Evolutionary conservation across 92 coral and sea anemone species (phyloP).

Genomic region (Umimayanthus kanabou): DNA sequence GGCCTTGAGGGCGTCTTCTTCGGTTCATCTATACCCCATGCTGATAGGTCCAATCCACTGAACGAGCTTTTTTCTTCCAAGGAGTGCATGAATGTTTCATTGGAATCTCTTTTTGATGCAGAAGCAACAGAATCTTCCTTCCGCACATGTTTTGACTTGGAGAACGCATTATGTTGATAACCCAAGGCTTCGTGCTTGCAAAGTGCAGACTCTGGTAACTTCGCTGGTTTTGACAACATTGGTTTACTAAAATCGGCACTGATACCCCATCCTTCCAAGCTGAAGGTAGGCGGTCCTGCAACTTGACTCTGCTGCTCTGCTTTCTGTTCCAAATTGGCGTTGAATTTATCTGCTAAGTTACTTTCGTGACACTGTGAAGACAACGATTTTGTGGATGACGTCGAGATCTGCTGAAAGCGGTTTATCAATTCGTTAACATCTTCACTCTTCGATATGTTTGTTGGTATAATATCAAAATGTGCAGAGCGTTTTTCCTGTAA

Average conservation of each 20-base stretch:
- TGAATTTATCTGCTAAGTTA: background rate
- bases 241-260: constrained; percentile 12
- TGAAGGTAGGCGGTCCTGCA: constrained; percentile 18
- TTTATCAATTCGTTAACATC: constrained; percentile 9
- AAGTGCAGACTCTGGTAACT: background rate
- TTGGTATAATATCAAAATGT: background rate
- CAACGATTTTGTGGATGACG: background rate
- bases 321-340: background rate
- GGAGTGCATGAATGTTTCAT: background rate
- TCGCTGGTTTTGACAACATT: background rate
- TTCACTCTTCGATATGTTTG: background rate
- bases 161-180: background rate
- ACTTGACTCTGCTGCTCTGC: background rate
- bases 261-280: constrained; percentile 26
- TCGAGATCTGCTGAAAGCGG: background rate
- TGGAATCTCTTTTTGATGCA: background rate
- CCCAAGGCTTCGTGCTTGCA: background rate
- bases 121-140: background rate
- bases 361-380: background rate
- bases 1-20: background rate
- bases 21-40: constrained; percentile 18
- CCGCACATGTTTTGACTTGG: background rate
- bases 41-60: constrained; percentile 16
- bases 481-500: background rate
- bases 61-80: background rate